Evolutionary conservation across 2,113 vertebrate genomes (phyloP).

Genomic region (human (Homo sapiens)): DNA sequence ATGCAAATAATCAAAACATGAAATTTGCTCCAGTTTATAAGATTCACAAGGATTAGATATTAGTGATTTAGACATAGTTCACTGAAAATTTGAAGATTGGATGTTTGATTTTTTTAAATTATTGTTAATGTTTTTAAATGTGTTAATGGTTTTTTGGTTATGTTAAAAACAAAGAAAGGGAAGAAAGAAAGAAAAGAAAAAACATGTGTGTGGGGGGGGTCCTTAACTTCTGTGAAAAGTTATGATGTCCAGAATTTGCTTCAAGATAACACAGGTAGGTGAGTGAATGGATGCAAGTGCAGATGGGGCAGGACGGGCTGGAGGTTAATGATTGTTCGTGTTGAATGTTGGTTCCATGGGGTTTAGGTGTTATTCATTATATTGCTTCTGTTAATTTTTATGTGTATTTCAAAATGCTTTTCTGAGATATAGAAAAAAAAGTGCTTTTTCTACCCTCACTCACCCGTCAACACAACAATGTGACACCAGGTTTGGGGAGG

Average conservation of each 20-base stretch:
- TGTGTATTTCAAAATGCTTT: neutral
- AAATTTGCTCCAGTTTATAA: neutral
- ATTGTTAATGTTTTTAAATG: neutral
- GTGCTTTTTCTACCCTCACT: neutral
- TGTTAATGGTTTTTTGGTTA: neutral
- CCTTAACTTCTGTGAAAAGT: neutral
- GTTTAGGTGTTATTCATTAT: neutral
- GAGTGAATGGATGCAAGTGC: fast-evolving
- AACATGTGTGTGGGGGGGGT: too few species aligned
- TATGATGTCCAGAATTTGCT: neutral
- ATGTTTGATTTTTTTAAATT: neutral
- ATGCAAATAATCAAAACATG: neutral
- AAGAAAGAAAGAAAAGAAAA: neutral
- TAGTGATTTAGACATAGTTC: neutral
- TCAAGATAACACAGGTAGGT: neutral
- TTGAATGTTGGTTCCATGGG: neutral
- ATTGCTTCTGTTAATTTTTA: neutral
- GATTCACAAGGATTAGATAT: neutral
- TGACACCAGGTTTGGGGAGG: neutral
- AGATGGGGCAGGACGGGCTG: neutral
- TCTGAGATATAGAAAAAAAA: neutral
- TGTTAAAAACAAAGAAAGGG: neutral
- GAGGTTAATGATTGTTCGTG: neutral
- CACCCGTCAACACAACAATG: neutral
- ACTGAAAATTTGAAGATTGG: neutral